Evolutionary conservation across 2,797 vertebrate species (phyloP), one percentile per base, ranked within the genome.

Genomic region (Tinamus major): DNA sequence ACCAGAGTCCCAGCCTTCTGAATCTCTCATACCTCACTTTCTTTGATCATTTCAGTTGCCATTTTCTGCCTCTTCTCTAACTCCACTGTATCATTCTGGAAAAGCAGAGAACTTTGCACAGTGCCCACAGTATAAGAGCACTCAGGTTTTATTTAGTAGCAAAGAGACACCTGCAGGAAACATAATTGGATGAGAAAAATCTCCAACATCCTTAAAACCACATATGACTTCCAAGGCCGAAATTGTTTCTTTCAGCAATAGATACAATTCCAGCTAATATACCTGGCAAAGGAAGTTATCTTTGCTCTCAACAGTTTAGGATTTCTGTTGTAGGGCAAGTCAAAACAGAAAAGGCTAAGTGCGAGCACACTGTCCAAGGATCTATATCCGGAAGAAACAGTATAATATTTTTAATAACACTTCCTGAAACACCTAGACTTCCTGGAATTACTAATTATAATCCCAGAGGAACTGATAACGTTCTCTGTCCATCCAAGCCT

Each of bases 351-450:
- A 84, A 72, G 49, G 48, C 62, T 41, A 61, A 90, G 33, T 71
- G 39, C 26, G 79, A 93, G 48, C 21, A 39, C 26, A 81, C 46
- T 70, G 70, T 42, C 69, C 85, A 85, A 95, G 72, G 53, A 94
- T 58, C 85, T 72, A 71, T 42, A 94, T 76, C 89, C 15, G 1
- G 62, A 80, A 89, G 70, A 88, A 95, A 89, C 0, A 69, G 33
- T 51, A 27, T 18, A 79, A n/a, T 62, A 65, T 80, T 85, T 65
- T 95, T 74, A 89, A 67, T 31, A 87, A 33, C 56, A 68, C 61
- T 94, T 96, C 92, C 88, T 88, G 69, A 89, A 95, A 92, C 92
- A 94, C 90, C 83, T 87, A 87, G 77, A 85, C 79, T 92, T 93
- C 92, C 90, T 95, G 67, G 62, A 92, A 93, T 76, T 56, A 67